A percentile compares a stretch with the other conserved stretches of the same genome.
phyloP scores from a whole-genome alignment of 2,797 vertebrate genomes.

The Spizella passerina region DNA sequence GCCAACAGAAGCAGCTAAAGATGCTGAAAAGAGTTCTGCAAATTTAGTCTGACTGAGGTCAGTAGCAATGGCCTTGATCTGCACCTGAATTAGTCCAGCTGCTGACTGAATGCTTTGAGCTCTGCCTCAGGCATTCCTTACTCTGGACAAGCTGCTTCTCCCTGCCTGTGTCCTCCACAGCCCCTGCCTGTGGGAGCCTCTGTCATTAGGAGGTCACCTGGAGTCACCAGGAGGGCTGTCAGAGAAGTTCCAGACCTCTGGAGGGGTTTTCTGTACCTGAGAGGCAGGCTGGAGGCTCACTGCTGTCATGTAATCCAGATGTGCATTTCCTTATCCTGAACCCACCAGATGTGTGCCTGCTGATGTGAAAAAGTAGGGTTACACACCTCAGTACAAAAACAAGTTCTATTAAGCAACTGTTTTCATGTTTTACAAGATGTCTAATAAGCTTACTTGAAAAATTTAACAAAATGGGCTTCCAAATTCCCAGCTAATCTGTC shows the following conservation, averaged over 20 bases:
- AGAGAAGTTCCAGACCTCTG: background rate
- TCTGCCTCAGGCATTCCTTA: background rate
- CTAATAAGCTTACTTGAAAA: background rate
- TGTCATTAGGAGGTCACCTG: background rate
- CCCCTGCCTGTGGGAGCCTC: rapidly evolving
- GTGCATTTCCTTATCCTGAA: background rate
- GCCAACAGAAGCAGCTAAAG: background rate
- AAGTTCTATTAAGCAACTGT: background rate
- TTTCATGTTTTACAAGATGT: background rate
- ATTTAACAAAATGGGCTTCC: background rate
- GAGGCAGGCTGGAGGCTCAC: background rate
- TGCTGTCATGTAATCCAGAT: background rate
- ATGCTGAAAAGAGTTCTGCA: background rate
- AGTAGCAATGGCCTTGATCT: background rate
- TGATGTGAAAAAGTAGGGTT: background rate
- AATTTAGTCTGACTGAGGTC: background rate
- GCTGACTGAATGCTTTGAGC: background rate
- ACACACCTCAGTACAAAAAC: background rate
- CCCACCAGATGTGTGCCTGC: background rate
- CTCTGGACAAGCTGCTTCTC: background rate
- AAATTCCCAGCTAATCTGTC: background rate
- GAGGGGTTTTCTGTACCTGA: background rate
- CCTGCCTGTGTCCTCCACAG: background rate
- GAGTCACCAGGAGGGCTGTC: background rate
- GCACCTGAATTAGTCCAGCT: background rate